Evolutionary conservation across 2,113 vertebrate genomes (phyloP).

Genomic region (Gnathonemus echidnorhynchus): DNA sequence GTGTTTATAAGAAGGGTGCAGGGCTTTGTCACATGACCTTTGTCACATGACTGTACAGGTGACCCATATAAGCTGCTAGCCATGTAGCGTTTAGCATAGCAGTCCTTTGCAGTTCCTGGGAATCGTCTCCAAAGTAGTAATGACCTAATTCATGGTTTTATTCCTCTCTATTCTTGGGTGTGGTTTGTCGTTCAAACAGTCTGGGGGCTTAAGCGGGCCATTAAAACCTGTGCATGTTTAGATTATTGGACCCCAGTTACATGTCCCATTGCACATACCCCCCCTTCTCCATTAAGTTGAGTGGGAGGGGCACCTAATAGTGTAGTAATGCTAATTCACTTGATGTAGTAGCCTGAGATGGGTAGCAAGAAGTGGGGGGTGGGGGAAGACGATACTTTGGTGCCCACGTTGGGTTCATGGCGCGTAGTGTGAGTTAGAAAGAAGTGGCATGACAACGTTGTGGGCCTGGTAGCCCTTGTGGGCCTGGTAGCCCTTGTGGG

Average conservation of each 20-base stretch:
- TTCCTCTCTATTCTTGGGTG: neutral
- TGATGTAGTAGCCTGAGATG: neutral
- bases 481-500: neutral
- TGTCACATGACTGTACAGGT: neutral
- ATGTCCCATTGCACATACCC: neutral
- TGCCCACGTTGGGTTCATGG: neutral
- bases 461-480: neutral
- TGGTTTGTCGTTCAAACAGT: neutral
- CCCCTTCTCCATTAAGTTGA: neutral
- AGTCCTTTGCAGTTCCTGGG: neutral
- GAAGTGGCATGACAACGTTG: neutral
- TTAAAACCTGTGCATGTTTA: neutral
- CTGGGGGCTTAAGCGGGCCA: neutral
- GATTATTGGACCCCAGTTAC: neutral
- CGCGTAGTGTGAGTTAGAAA: neutral
- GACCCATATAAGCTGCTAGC: neutral
- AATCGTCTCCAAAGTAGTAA: neutral
- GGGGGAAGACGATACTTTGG: neutral
- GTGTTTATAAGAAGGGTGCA: neutral
- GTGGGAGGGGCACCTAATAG: neutral
- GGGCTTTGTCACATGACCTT: neutral
- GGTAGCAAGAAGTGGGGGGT: neutral
- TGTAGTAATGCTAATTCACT: neutral
- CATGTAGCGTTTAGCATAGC: neutral
- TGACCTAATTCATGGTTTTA: neutral